A percentile compares a stretch with the other conserved stretches of the same genome.
phyloP scores from a whole-genome alignment of 2,113 vertebrate species.

The Paradoxurus hermaphroditus region DNA sequence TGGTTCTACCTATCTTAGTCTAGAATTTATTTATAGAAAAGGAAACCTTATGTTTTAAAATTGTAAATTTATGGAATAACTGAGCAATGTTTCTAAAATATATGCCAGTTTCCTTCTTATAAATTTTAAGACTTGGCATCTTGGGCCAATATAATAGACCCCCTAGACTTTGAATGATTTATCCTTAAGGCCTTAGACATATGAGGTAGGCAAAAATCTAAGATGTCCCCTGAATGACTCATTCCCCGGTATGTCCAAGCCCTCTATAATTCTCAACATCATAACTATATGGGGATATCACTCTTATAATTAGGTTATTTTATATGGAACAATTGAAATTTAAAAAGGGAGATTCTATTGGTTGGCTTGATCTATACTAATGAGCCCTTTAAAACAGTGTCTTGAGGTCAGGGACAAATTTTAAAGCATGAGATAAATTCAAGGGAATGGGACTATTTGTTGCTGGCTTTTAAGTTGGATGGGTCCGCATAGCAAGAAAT shows the following conservation, averaged over 20 bases:
- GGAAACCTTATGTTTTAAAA: background rate
- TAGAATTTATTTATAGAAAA: background rate
- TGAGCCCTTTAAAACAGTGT: background rate
- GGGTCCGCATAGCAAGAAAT: background rate
- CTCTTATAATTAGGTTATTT: background rate
- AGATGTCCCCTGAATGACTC: background rate
- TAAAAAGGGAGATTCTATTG: background rate
- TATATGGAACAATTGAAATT: background rate
- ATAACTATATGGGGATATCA: background rate
- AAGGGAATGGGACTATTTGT: background rate
- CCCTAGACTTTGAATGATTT: background rate
- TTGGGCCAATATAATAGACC: background rate
- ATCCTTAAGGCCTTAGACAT: background rate
- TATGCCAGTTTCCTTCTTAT: background rate
- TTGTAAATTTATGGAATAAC: background rate
- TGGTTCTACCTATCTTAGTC: background rate
- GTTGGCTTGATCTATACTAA: background rate
- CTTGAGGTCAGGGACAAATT: background rate
- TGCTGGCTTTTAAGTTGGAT: background rate
- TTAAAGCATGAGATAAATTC: background rate
- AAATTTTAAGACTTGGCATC: background rate
- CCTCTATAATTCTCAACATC: background rate
- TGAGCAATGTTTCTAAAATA: background rate
- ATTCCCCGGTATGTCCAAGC: rapidly evolving
- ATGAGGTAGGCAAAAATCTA: background rate